These are phyloP conservation scores for Calliphora vicina DNA, from an alignment of 1,140 invertebrate genomes.

Conservation along the genomic window DNA sequence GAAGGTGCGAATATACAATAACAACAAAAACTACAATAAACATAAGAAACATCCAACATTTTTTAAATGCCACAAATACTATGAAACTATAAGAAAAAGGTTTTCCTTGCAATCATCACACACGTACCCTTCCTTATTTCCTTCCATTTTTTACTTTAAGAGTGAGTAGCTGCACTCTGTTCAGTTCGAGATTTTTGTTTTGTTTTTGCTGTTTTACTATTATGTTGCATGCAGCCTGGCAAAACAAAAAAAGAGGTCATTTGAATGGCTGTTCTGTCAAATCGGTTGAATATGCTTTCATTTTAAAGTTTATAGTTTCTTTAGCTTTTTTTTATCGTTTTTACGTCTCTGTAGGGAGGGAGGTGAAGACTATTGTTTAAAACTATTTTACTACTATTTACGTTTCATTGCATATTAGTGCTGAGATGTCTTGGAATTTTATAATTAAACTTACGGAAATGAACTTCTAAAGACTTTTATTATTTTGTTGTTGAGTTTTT, in stretches of 20 bases:
- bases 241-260: constrained; percentile 4
- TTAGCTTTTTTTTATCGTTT: neutral
- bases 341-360: neutral
- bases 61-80: constrained; percentile 15
- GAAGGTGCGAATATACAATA: constrained; percentile 27
- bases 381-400: neutral
- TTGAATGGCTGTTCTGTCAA: constrained; percentile 13
- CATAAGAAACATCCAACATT: constrained; percentile 3
- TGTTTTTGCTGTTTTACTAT: neutral
- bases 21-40: neutral
- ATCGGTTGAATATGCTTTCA: neutral
- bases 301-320: neutral
- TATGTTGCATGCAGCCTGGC: neutral
- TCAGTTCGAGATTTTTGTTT: neutral
- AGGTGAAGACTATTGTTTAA: neutral
- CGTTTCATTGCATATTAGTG: constrained; percentile 27
- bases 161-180: neutral
- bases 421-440: constrained; percentile 25
- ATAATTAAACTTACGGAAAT: constrained; percentile 27
- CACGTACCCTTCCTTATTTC: neutral
- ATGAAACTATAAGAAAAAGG: neutral
- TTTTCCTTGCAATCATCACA: neutral
- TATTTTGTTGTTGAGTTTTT: neutral
- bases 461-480: constrained; percentile 15
- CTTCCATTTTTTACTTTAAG: neutral